Evolutionary conservation across 2,888 invertebrate species (phyloP).

Genomic region (Trichopoda pennipes): DNA sequence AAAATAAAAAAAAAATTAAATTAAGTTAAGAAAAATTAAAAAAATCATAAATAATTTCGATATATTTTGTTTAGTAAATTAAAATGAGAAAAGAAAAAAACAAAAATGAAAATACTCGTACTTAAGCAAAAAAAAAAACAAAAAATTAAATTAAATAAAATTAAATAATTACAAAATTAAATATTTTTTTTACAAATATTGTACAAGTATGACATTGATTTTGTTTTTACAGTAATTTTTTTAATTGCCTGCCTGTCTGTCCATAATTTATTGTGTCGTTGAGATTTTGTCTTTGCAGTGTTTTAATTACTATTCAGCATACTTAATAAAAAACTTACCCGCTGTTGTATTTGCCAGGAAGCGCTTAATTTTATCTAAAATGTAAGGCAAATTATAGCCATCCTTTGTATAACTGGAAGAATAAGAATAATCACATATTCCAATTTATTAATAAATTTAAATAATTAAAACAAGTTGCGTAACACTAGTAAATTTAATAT

Average conservation of each 20-base stretch:
- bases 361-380: slow-evolving; percentile 81
- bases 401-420: slow-evolving; percentile 79
- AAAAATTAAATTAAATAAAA: slow-evolving; percentile 7
- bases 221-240: slow-evolving; percentile 44
- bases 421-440: slow-evolving; percentile 7
- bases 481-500: too few relatives aligned
- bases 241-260: slow-evolving; percentile 34
- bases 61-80: slow-evolving; percentile 39
- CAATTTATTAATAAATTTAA: too few relatives aligned
- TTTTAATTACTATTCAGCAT: slow-evolving; percentile 40
- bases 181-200: slow-evolving; percentile 23
- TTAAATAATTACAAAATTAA: slow-evolving; percentile 2
- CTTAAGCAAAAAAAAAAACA: not conserved
- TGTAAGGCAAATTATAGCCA: slow-evolving; percentile 81
- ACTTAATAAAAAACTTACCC: slow-evolving; percentile 75
- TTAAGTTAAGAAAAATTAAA: slow-evolving; percentile 14
- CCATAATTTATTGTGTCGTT: slow-evolving; percentile 34
- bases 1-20: slow-evolving; percentile 8
- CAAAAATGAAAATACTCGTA: not conserved
- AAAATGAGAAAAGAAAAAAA: too few relatives aligned
- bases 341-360: slow-evolving; percentile 80
- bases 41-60: slow-evolving; percentile 53
- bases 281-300: slow-evolving; percentile 73
- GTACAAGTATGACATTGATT: slow-evolving; percentile 30
- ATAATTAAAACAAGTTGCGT: too few relatives aligned